Percentiles rank a stretch among this genome's conserved stretches.
Conservation (phyloP, 2,113 vertebrate genomes). For the Zosterops borbonicus region DNA sequence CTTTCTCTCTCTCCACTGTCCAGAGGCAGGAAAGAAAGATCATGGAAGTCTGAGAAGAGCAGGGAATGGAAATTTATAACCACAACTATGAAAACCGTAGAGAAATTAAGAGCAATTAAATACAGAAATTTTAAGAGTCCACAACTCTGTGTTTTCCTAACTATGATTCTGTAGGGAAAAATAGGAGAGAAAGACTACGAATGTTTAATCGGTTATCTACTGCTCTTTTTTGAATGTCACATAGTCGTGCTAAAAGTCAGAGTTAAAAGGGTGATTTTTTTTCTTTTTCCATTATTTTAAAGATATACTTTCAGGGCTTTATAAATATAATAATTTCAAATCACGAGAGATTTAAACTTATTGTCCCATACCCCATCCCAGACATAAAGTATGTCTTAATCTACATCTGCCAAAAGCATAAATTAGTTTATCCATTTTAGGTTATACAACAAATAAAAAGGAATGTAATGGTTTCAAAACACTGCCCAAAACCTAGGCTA, state of each 20-base stretch:
- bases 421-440: slow-evolving; percentile 40
- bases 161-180: neutral
- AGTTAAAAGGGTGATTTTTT: neutral
- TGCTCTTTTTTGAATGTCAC: neutral
- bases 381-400: slow-evolving; percentile 33
- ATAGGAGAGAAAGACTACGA: neutral
- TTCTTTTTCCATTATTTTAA: neutral
- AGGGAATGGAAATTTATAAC: neutral
- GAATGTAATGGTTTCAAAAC: slow-evolving; percentile 41
- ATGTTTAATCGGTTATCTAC: neutral
- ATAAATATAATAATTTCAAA: slow-evolving; percentile 25
- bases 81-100: neutral
- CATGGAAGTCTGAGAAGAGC: neutral
- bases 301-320: slow-evolving; percentile 8
- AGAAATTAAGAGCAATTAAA: neutral
- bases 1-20: neutral
- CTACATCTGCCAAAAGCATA: neutral
- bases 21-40: neutral
- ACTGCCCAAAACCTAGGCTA: slow-evolving; percentile 13
- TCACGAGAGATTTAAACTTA: slow-evolving; percentile 6
- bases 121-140: neutral
- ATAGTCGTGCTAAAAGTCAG: neutral
- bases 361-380: slow-evolving; percentile 16
- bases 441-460: slow-evolving; percentile 52
- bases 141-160: neutral